phyloP scores from a whole-genome alignment of 2,797 vertebrate species.

The Neosilurus hyrtlii region DNA sequence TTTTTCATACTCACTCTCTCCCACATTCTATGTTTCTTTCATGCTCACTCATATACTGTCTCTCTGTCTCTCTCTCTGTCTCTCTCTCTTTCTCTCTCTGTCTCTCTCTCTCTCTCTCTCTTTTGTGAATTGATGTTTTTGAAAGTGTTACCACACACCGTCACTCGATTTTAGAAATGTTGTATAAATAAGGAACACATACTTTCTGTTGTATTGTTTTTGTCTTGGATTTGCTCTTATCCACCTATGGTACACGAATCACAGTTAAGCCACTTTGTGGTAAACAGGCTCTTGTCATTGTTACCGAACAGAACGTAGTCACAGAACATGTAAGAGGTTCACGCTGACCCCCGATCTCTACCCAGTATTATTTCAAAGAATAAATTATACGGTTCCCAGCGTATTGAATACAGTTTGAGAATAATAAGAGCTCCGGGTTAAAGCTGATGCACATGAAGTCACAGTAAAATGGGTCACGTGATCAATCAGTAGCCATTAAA shows the following conservation, averaged over 20 bases:
- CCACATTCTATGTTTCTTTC: too few relatives aligned
- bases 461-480: not conserved
- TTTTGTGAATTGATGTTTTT: not conserved
- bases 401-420: not conserved
- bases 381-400: not conserved
- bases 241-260: not conserved
- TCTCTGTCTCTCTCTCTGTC: not conserved
- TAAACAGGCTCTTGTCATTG: not conserved
- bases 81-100: too few relatives aligned
- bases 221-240: not conserved
- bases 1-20: too few relatives aligned
- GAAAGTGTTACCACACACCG: not conserved
- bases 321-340: not conserved
- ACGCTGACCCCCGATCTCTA: not conserved
- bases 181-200: not conserved
- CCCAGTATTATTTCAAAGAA: not conserved
- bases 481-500: conserved; percentile 1
- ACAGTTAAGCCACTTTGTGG: not conserved
- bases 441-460: not conserved
- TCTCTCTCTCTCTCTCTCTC: not conserved
- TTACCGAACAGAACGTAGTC: not conserved
- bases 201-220: not conserved
- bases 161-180: not conserved
- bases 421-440: not conserved
- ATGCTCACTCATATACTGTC: too few relatives aligned